Evolutionary conservation across 2,113 vertebrate species (phyloP), one percentile per base, ranked within the genome.

Genomic region (Pipra filicauda): DNA sequence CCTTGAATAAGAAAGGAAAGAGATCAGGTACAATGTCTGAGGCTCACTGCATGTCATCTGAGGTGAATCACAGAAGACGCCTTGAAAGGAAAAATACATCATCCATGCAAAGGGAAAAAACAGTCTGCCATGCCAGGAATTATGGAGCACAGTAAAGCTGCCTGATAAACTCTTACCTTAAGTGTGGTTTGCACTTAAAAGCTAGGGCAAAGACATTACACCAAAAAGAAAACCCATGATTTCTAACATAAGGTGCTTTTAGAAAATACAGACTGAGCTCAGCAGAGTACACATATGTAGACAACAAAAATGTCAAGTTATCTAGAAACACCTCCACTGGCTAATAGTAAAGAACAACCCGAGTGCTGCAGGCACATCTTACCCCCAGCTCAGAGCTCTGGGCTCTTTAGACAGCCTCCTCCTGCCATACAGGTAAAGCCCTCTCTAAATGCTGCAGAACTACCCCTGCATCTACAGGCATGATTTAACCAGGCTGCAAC

Each of bases 1-100:
- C 87, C 65, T 94, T 88, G 79, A 73, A 88, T 51, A 49, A 70
- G 73, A 72, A 71, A n/a, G 24, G 39, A 69, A 80, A 44, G 44
- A 76, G 58, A 92, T 58, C 11, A 41, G 55, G 49, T 49, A 65
- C 39, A 73, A 77, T 7, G 58, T 41, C 33, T 69, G 78, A 94
- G 31, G 64, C 43, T 95, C 64, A 15, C 58, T 1, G 0, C 52
- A 27, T 8, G 30, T 33, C 46, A 59, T 57, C 46, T 46, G 57
- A 80, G n/a, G 74, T 43, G 58, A 87, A 76, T 67, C 77, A 52
- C 8, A 1, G 16, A 55, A 59, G 6, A 24, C 2, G 0, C 70
- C 39, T n/a, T 67, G 67, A 62, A 78, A 74, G 86, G 41, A 52
- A 84, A 82, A 94, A 80, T 28, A 43, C 30, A 80, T 57, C 37